Conservation (phyloP, 2,113 vertebrate species). For the Lycocorax pyrrhopterus region DNA sequence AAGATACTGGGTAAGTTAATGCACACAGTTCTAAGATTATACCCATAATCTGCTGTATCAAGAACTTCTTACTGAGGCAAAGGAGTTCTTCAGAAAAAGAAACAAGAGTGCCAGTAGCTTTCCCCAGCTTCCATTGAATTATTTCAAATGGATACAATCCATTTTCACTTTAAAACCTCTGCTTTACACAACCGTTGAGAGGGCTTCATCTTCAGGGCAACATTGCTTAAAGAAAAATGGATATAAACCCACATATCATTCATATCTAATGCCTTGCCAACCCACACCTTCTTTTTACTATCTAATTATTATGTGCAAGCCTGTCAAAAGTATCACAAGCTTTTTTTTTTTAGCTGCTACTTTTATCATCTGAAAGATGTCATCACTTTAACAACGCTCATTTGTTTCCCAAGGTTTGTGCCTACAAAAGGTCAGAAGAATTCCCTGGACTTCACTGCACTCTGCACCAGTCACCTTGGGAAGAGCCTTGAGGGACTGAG, state of each 20-base stretch:
- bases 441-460: background rate
- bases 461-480: background rate
- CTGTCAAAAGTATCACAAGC: slow-evolving; percentile 24
- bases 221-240: background rate
- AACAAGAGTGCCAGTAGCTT: background rate
- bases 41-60: background rate
- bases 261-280: background rate
- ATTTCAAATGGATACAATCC: background rate
- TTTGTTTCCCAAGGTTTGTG: background rate
- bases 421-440: background rate
- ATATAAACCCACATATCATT: background rate
- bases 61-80: background rate
- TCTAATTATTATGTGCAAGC: slow-evolving; percentile 15
- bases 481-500: background rate
- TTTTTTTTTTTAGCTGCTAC: background rate
- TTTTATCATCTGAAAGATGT: background rate
- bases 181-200: background rate
- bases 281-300: slow-evolving; percentile 14
- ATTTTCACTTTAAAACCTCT: background rate
- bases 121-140: background rate
- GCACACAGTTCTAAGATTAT: background rate
- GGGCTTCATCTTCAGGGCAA: background rate
- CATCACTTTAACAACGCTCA: background rate
- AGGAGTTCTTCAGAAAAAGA: background rate
- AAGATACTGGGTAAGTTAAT: background rate